Conservation (phyloP, 1,140 invertebrate species). For the Drosophila fuyamai region DNA sequence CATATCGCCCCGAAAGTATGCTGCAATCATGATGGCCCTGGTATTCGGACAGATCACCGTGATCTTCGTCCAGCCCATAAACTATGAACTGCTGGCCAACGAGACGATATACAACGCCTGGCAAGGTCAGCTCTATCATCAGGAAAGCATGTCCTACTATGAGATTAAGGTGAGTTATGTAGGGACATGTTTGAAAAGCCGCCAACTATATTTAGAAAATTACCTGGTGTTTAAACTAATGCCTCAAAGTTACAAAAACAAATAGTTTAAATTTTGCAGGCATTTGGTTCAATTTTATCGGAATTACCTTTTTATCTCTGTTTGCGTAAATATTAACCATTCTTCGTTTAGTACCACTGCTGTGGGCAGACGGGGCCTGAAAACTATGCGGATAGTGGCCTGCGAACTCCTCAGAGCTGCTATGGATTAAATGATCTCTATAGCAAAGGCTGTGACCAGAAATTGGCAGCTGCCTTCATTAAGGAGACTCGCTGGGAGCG, state of each 20-base stretch:
- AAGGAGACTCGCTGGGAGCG: constrained; percentile 68
- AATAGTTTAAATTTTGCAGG: background rate
- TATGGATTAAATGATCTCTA: too few species aligned
- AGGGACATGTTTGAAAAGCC: background rate
- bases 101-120: constrained; percentile 71
- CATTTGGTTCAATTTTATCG: constrained; percentile 4
- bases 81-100: constrained; percentile 66
- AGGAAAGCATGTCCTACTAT: constrained; percentile 62
- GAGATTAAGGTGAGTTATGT: constrained; percentile 69
- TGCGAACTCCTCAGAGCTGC: constrained; percentile 64
- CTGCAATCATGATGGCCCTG: constrained; percentile 62
- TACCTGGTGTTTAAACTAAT: too few species aligned
- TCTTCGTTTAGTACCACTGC: constrained; percentile 66
- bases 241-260: too few species aligned
- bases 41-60: constrained; percentile 75
- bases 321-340: constrained; percentile 23
- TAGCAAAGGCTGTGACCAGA: constrained; percentile 54
- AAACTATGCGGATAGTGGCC: constrained; percentile 60
- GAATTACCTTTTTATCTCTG: constrained; percentile 9
- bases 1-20: constrained; percentile 50
- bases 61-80: constrained; percentile 71
- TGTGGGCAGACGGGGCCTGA: constrained; percentile 69
- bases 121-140: constrained; percentile 56
- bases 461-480: constrained; percentile 41
- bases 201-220: too few species aligned